Evolutionary conservation across 2,797 vertebrate genomes (phyloP), one percentile per base, ranked within the genome.

Genomic region (Pseudochirops corinnae): DNA sequence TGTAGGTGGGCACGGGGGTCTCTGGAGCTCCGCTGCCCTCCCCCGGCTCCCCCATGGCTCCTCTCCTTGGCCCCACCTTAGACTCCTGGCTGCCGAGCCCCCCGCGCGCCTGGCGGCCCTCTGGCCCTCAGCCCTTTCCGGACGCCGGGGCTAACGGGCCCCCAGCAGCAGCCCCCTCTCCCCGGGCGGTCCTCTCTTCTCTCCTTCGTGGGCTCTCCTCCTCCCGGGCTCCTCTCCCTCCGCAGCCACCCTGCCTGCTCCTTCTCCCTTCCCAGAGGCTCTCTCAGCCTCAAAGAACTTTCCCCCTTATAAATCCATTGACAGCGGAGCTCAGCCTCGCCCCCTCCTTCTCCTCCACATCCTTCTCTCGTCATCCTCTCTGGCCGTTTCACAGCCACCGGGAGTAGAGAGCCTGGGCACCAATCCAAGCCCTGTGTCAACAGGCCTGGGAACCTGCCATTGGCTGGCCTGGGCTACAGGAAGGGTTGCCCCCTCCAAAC

Each of bases 281-380:
- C 90, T 87, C 94, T 2, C 29, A 33, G 55, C 96, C 95, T 95
- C 98, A 55, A 90, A 94, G 46, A 96, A 96, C 97, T 97, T 97
- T 98, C 95, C 92, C 29, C 92, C 96, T 96, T 96, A 95, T 96
- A 97, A 57, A 95, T 91, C 96, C 91, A 92, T 96, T 90, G 94
- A 93, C 96, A 31, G 96, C 95, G 53, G 31, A 18, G 50, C 90
- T 95, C 56, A 56, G 92, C 95, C 96, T 50, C 33, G 82, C 95
- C 90, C 28, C 93, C 93, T 95, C 93, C 93, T 33, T 82, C 90
- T 95, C 58, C 94, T 94, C 58, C 94, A 31, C 28, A 62, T 55
- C 93, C 92, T 60, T 46, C 92, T 90, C 94, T 95, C 91, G 91
- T 67, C 62, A 91, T 91, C 90, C 46, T 46, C 92, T 50, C 60